Percentiles rank a stretch among this genome's conserved stretches.
phyloP scores from a whole-genome alignment of 2,888 invertebrate species.

The Rutpela maculata region DNA sequence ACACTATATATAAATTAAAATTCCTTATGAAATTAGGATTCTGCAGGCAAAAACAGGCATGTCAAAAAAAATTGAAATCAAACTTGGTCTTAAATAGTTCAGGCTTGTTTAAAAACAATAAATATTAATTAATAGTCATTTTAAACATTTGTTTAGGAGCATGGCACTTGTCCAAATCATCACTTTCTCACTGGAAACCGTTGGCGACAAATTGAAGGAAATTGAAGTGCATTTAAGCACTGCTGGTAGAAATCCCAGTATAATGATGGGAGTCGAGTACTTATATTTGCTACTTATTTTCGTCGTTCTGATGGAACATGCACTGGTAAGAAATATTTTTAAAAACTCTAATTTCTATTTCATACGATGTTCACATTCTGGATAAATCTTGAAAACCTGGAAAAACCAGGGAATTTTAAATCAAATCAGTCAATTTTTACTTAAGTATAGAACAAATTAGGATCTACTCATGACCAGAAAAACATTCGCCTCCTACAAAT shows the following conservation, averaged over 20 bases:
- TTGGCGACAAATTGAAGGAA: conserved; percentile 36
- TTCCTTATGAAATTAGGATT: too few species aligned
- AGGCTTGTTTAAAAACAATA: too few species aligned
- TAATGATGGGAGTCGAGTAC: conserved; percentile 49
- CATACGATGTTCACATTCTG: too few species aligned
- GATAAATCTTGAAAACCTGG: too few species aligned
- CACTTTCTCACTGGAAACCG: conserved; percentile 21
- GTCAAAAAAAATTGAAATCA: too few species aligned
- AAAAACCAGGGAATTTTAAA: too few species aligned
- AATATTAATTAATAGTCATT: neutral
- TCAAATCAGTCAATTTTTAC: too few species aligned
- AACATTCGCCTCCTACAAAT: too few species aligned
- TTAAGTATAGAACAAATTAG: too few species aligned
- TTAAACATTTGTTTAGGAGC: conserved; percentile 9
- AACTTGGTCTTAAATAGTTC: too few species aligned
- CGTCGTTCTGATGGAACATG: conserved; percentile 49
- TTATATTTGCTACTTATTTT: conserved; percentile 49
- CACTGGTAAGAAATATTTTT: conserved; percentile 34
- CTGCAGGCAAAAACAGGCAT: neutral
- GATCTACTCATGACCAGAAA: too few species aligned
- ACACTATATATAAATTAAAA: too few species aligned
- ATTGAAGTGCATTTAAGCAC: conserved; percentile 17
- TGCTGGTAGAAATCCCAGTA: conserved; percentile 14
- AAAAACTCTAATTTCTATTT: neutral
- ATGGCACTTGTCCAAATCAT: conserved; percentile 39